Conservation (phyloP, 2,888 invertebrate species). For the Acronicta psi region DNA sequence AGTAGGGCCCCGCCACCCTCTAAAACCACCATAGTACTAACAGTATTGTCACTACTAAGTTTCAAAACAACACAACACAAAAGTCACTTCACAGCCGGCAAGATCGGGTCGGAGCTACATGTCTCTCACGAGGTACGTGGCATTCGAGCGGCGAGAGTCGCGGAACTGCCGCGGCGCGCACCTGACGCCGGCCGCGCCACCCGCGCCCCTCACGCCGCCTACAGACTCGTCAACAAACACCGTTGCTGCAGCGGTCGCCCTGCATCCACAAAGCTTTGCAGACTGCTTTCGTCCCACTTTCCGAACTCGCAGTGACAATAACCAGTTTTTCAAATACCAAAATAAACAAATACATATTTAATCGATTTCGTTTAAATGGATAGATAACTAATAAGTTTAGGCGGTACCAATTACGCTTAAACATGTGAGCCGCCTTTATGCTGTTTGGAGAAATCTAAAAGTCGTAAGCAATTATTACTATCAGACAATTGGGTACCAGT, state of each 20-base stretch:
- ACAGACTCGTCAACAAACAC: constrained; percentile 83
- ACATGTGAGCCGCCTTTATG: background rate
- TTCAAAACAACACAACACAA: constrained; percentile 69
- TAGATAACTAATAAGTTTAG: background rate
- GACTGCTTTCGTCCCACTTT: constrained; percentile 80
- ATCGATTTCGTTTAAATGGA: background rate
- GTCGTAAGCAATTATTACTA: constrained; percentile 57
- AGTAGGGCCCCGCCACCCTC: constrained; percentile 86
- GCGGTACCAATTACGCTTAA: constrained; percentile 1
- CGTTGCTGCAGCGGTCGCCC: constrained; percentile 84
- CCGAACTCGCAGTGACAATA: constrained; percentile 60
- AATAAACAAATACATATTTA: background rate
- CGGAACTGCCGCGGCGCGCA: constrained; percentile 83
- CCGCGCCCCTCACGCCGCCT: constrained; percentile 76
- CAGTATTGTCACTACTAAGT: constrained; percentile 66
- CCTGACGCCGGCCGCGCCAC: constrained; percentile 73
- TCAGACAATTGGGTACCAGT: constrained; percentile 62
- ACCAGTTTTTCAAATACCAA: constrained; percentile 45
- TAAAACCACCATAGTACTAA: constrained; percentile 83
- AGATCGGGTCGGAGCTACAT: constrained; percentile 78
- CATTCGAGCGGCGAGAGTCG: constrained; percentile 79
- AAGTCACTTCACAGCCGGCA: constrained; percentile 73
- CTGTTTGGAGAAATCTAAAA: constrained; percentile 22
- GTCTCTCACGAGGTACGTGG: constrained; percentile 76
- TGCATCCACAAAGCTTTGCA: constrained; percentile 76